A percentile compares a stretch with the other conserved stretches of the same genome.
phyloP scores from a whole-genome alignment of 2,888 invertebrate species.

The Orchesellides sinensis region DNA sequence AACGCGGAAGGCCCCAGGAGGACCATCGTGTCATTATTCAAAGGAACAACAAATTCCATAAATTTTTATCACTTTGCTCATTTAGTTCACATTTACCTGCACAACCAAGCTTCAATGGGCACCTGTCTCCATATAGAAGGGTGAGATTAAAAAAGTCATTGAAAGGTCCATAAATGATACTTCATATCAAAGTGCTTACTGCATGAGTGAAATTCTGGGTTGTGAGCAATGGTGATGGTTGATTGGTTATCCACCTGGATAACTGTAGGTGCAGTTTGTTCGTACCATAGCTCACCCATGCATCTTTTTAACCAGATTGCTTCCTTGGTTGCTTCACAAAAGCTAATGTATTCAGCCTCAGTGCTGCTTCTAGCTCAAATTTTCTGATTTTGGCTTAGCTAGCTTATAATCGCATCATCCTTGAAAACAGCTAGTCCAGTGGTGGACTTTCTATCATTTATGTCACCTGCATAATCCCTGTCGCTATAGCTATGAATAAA shows the following conservation, averaged over 20 bases:
- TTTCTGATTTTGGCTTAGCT: conserved; percentile 62
- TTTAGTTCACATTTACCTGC: no score
- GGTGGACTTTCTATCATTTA: conserved; percentile 70
- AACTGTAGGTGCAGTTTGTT: background rate
- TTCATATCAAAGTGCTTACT: conserved; percentile 73
- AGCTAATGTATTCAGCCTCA: conserved; percentile 70
- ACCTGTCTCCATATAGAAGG: no score
- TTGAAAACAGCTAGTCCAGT: conserved; percentile 68
- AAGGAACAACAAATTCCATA: no score
- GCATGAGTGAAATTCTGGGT: conserved; percentile 66
- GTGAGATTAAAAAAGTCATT: no score
- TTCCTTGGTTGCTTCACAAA: conserved; percentile 19
- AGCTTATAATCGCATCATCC: conserved; percentile 47
- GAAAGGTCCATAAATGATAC: no score
- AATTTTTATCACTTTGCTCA: no score
- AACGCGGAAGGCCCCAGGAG: no score
- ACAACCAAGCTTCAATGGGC: no score
- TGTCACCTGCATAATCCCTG: conserved; percentile 75
- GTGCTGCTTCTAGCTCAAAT: conserved; percentile 58
- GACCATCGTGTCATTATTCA: no score
- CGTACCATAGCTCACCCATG: conserved; percentile 45
- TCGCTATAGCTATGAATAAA: conserved; percentile 65
- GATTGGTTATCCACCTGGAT: conserved; percentile 34
- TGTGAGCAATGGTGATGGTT: conserved; percentile 69
- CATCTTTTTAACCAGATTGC: conserved; percentile 57